Evolutionary conservation across 2,113 vertebrate species (phyloP).

Genomic region (Oenanthe melanoleuca): DNA sequence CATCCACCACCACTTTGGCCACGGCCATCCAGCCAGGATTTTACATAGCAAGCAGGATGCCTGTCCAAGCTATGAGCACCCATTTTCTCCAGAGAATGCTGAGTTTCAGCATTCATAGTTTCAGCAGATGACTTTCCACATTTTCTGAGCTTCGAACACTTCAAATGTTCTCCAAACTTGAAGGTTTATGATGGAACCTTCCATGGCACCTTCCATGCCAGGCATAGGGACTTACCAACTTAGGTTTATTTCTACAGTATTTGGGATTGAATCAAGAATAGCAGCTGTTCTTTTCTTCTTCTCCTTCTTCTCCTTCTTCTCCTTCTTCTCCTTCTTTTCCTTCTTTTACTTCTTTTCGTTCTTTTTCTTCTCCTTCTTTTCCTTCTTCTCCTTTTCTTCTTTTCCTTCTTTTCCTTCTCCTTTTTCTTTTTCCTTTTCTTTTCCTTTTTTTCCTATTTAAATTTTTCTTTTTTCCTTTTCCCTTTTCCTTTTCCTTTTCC

Average conservation of each 20-base stretch:
- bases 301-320: rapidly evolving
- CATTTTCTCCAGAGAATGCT: background rate
- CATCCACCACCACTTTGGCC: background rate
- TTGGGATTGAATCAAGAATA: background rate
- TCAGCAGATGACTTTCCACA: background rate
- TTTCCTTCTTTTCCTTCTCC: rapidly evolving
- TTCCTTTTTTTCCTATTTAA: too few species aligned
- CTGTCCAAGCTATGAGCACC: background rate
- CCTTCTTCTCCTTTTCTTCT: rapidly evolving
- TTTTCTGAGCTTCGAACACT: background rate
- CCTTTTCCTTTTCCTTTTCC: rapidly evolving
- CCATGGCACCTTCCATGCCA: background rate
- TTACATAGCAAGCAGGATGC: background rate
- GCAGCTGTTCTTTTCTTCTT: background rate
- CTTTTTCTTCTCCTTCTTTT: rapidly evolving
- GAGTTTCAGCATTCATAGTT: too few species aligned
- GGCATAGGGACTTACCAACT: background rate
- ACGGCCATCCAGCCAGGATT: background rate
- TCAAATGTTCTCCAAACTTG: background rate
- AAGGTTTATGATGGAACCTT: background rate
- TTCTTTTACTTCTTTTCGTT: rapidly evolving
- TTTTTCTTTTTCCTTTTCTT: too few species aligned
- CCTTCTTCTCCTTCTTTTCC: rapidly evolving
- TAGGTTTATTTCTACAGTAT: background rate
- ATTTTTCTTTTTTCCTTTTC: too few species aligned